Evolutionary conservation across 2,888 invertebrate genomes (phyloP).

Genomic region (Lumbricus terrestris): DNA sequence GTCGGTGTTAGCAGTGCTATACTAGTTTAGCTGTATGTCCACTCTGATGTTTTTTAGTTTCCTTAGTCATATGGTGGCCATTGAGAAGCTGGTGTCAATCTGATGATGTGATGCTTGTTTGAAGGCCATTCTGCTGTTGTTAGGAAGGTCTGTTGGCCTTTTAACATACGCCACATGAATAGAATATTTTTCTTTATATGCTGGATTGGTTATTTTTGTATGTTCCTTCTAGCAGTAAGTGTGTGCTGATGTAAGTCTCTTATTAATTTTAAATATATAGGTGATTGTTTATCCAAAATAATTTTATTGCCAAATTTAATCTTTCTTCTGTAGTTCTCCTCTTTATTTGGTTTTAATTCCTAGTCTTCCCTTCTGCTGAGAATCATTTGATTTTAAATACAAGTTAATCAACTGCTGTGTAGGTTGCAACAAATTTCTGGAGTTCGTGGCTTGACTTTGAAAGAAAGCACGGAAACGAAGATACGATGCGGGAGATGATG

Average conservation of each 20-base stretch:
- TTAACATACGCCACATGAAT: no score
- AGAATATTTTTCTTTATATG: neutral
- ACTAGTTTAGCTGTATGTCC: no score
- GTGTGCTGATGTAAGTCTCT: neutral
- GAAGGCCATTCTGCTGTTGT: no score
- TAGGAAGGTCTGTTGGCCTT: no score
- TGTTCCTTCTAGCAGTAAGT: neutral
- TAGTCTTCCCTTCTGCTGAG: neutral
- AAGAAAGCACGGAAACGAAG: slow-evolving; percentile 97
- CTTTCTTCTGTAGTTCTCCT: neutral
- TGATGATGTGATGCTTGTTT: no score
- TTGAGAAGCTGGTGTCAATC: no score
- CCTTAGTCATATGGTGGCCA: no score
- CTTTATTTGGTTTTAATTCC: neutral
- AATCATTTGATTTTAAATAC: neutral
- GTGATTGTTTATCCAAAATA: neutral
- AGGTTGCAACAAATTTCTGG: slow-evolving; percentile 76
- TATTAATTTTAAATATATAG: neutral
- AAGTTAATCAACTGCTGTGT: slow-evolving; percentile 15
- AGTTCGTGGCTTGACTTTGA: slow-evolving; percentile 99
- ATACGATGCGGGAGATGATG: slow-evolving; percentile 98
- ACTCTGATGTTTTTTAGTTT: no score
- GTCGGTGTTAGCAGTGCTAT: no score
- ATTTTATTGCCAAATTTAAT: neutral
- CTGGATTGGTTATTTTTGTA: neutral